Conservation (phyloP, 2,113 vertebrate species). For the Entomyzon cyanotis region DNA sequence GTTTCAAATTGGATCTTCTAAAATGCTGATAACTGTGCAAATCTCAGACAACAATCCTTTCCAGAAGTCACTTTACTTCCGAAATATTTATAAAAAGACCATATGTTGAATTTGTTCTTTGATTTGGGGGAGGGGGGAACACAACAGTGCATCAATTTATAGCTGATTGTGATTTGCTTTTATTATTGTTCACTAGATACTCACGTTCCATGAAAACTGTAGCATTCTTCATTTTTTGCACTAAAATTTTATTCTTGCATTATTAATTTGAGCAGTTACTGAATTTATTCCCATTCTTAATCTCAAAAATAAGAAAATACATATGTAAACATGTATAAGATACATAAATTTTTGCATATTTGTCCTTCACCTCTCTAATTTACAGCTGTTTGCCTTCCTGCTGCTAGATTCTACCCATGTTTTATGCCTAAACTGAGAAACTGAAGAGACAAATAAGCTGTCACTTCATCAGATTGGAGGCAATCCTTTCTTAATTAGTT, state of each 20-base stretch:
- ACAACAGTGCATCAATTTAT: not conserved
- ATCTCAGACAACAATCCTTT: constrained; percentile 40
- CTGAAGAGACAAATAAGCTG: not conserved
- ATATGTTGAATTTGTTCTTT: constrained; percentile 40
- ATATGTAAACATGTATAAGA: not conserved
- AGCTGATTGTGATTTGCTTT: not conserved
- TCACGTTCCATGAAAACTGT: not conserved
- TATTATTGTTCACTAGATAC: not conserved
- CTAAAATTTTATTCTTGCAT: not conserved
- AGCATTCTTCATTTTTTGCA: not conserved
- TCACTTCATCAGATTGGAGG: not conserved
- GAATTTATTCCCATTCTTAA: not conserved
- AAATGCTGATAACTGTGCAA: constrained; percentile 59
- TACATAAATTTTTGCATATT: not conserved
- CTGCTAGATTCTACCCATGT: not conserved
- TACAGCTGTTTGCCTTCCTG: not conserved
- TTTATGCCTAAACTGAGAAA: constrained; percentile 4
- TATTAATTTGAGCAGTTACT: not conserved
- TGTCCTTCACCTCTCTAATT: not conserved
- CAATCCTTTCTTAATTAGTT: not conserved
- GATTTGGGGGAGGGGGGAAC: not conserved
- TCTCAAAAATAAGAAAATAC: not conserved
- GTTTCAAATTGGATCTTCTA: constrained; percentile 61
- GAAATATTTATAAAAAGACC: constrained; percentile 63
- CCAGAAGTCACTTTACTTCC: constrained; percentile 55